Conservation (phyloP, 2,113 vertebrate genomes). For the Nothobranchius furzeri region DNA sequence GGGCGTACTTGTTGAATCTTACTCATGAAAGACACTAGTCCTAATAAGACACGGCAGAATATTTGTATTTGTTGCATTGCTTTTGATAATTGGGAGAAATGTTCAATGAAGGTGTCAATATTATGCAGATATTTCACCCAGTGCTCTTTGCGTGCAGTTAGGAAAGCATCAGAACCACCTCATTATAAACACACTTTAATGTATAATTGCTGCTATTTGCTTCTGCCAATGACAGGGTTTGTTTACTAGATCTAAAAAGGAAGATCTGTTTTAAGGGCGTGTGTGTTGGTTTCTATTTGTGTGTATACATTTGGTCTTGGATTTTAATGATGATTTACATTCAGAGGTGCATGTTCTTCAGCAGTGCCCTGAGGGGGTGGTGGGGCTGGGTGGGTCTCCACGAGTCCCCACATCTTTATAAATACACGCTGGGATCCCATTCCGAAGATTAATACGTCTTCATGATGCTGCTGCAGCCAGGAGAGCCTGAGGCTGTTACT, state of each 20-base stretch:
- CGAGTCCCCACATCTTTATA: constrained; percentile 54
- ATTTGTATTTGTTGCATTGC: neutral
- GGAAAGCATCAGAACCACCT: constrained; percentile 10
- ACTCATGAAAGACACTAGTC: neutral
- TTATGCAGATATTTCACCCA: neutral
- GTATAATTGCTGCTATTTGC: constrained; percentile 46
- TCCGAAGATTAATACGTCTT: constrained; percentile 47
- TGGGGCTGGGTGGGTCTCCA: constrained; percentile 48
- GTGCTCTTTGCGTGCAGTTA: constrained; percentile 4
- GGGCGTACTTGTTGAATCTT: neutral
- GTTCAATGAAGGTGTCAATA: neutral
- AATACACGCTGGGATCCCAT: constrained; percentile 67
- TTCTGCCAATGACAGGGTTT: constrained; percentile 42
- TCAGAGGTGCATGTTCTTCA: constrained; percentile 40
- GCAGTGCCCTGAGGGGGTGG: constrained; percentile 33
- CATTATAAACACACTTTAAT: constrained; percentile 19
- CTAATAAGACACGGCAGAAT: neutral
- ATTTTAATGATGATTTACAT: constrained; percentile 48
- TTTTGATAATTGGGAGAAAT: neutral
- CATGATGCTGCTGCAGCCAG: constrained; percentile 52
- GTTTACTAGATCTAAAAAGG: constrained; percentile 42
- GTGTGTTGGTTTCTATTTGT: constrained; percentile 4
- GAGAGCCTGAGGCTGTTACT: constrained; percentile 65
- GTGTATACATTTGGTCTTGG: constrained; percentile 12
- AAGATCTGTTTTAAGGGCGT: constrained; percentile 28